Conservation (phyloP, 2,888 invertebrate species). For the Lasioglossum zephyrum region DNA sequence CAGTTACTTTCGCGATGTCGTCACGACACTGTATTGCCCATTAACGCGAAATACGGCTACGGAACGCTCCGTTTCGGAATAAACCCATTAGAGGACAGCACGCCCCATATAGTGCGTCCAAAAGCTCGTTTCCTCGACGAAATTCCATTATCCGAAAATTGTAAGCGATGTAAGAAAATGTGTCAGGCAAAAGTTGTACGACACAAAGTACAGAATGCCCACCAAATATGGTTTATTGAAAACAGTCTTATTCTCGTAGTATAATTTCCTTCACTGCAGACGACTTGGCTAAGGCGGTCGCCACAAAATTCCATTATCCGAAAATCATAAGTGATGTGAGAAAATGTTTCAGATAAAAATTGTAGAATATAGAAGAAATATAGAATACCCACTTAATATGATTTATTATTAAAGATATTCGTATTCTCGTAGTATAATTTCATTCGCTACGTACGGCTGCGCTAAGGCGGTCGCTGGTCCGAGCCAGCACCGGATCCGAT, state of each 20-base stretch:
- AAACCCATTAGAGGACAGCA: slow-evolving; percentile 19
- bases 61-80: slow-evolving; percentile 59
- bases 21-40: slow-evolving; percentile 60
- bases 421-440: background rate
- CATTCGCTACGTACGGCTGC: background rate
- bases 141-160: background rate
- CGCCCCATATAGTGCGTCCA: background rate
- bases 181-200: background rate
- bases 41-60: slow-evolving; percentile 57
- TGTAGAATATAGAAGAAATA: too few species aligned
- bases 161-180: background rate
- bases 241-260: background rate
- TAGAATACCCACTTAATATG: too few species aligned
- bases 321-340: too few species aligned
- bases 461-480: background rate
- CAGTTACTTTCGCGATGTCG: slow-evolving; percentile 70
- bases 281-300: background rate
- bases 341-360: too few species aligned
- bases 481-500: background rate
- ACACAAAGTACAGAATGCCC: too few species aligned
- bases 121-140: background rate
- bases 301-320: background rate
- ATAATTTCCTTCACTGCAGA: background rate
- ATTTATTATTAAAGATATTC: background rate
- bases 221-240: background rate